Conservation (phyloP, 2,888 invertebrate species). For the Eumerus sabulonum region DNA sequence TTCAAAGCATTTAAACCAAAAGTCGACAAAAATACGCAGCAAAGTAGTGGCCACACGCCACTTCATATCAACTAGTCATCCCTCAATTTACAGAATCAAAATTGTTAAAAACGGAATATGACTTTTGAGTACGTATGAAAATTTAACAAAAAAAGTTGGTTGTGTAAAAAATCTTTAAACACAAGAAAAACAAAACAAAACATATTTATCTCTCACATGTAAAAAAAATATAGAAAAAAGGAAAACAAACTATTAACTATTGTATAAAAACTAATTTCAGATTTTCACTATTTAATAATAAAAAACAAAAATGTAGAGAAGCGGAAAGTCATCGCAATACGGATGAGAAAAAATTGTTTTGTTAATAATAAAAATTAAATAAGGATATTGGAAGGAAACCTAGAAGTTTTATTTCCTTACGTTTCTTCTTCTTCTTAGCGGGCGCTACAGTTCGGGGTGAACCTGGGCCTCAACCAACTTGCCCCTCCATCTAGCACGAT, state of each 20-base stretch:
- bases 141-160: slow-evolving; percentile 43
- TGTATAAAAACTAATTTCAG: slow-evolving; percentile 67
- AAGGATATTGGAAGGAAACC: slow-evolving; percentile 40
- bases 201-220: slow-evolving; percentile 56
- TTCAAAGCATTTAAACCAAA: slow-evolving; percentile 55
- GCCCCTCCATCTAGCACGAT: no score
- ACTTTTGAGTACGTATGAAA: slow-evolving; percentile 13
- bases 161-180: slow-evolving; percentile 39
- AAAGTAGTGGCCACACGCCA: no score
- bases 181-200: slow-evolving; percentile 17
- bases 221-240: slow-evolving; percentile 28
- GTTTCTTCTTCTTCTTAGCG: no score
- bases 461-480: no score
- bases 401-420: no score
- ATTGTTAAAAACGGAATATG: slow-evolving; percentile 15
- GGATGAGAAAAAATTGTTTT: slow-evolving; percentile 61
- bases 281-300: slow-evolving; percentile 65
- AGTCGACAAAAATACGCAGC: slow-evolving; percentile 17
- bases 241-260: slow-evolving; percentile 35
- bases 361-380: slow-evolving; percentile 66
- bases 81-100: background rate
- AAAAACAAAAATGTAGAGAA: slow-evolving; percentile 33
- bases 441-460: no score
- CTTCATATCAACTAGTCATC: no score
- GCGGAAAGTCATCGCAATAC: slow-evolving; percentile 40